Percentiles rank a stretch among this genome's conserved stretches.
phyloP scores from a whole-genome alignment of 1,140 invertebrate genomes.

The Laodelphax striatellus region DNA sequence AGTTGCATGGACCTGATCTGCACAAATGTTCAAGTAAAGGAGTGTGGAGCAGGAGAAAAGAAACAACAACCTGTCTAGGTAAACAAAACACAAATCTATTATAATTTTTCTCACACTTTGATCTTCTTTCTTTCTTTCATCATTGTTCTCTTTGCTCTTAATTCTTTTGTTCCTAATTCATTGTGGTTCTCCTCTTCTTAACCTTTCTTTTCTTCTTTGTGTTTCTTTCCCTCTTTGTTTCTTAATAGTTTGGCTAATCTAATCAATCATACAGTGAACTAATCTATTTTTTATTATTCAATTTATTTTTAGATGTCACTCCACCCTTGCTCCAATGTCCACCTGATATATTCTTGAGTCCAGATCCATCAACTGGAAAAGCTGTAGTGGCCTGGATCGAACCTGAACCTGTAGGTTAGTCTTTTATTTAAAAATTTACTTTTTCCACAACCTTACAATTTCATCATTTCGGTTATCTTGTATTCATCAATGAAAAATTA shows the following conservation, averaged over 20 bases:
- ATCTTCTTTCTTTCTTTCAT: too few species aligned
- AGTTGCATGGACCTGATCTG: slow-evolving; percentile 34
- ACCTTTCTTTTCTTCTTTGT: too few species aligned
- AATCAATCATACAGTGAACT: too few species aligned
- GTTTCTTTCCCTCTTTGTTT: too few species aligned
- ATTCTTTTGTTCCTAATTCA: too few species aligned
- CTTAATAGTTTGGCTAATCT: too few species aligned
- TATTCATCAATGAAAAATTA: neutral
- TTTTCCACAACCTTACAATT: neutral
- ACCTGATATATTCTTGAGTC: slow-evolving; percentile 31
- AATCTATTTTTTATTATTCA: neutral
- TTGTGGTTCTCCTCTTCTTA: too few species aligned
- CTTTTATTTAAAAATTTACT: neutral
- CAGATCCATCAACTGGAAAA: slow-evolving; percentile 37
- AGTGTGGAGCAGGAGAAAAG: slow-evolving; percentile 34
- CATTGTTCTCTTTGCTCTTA: too few species aligned
- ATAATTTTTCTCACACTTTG: too few species aligned
- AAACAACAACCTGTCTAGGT: slow-evolving; percentile 10
- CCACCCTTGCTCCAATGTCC: slow-evolving; percentile 42
- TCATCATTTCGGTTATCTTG: too few species aligned
- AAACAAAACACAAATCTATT: neutral
- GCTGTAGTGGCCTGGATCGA: slow-evolving; percentile 25
- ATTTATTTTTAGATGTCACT: slow-evolving; percentile 34
- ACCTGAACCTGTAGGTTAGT: slow-evolving; percentile 7
- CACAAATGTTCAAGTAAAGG: slow-evolving; percentile 34